Percentiles rank a stretch among this genome's conserved stretches.
Conservation (phyloP, 2,888 invertebrate species). For the Lepidocyrtoides sp. region DNA sequence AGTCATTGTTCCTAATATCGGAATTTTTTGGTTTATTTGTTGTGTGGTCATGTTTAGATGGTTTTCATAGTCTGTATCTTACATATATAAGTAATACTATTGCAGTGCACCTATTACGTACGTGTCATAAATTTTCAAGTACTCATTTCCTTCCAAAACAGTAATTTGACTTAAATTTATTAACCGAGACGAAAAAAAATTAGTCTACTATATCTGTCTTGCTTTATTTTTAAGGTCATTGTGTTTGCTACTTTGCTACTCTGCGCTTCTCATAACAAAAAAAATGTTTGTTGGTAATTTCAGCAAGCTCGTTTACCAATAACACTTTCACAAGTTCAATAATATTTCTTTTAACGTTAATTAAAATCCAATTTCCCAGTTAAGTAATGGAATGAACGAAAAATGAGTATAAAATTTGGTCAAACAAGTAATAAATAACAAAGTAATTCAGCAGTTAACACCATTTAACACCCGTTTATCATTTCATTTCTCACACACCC, state of each 20-base stretch:
- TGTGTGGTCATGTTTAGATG: not conserved
- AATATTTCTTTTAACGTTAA: no score
- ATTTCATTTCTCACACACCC: no score
- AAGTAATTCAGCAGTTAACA: not conserved
- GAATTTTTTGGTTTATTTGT: not conserved
- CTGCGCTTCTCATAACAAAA: no score
- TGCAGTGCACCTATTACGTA: not conserved
- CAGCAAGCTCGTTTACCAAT: no score
- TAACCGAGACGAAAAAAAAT: conserved; percentile 5
- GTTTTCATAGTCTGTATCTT: not conserved
- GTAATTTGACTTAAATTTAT: not conserved
- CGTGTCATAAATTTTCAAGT: conserved; percentile 22
- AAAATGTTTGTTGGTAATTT: no score
- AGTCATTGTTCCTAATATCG: not conserved
- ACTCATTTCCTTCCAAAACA: not conserved
- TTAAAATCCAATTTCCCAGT: no score
- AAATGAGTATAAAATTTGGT: no score
- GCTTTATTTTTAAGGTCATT: not conserved
- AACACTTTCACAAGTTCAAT: no score
- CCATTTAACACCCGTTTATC: not conserved
- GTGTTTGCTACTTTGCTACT: not conserved
- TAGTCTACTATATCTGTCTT: no score
- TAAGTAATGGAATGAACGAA: not conserved
- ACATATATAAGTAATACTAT: not conserved
- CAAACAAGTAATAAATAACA: no score